Base-by-base conservation (phyloP, 2,888 invertebrate species). In the Sphinx pinastri region DNA sequence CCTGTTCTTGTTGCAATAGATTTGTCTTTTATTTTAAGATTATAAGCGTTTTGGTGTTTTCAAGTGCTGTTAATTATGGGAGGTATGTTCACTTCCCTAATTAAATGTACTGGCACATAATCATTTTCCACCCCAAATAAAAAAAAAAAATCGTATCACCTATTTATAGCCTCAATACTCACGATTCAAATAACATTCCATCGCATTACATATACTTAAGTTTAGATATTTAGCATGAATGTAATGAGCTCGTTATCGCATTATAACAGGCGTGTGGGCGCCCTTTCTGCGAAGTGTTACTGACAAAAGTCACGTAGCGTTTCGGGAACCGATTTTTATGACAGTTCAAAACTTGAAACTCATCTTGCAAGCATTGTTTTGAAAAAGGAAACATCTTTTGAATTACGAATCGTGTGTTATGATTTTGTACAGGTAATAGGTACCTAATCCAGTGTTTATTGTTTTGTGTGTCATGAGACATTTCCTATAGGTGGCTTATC, bases 271-370 rank as follows among this genome's bases (percentile, higher is more conserved):
- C 47, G 19, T 68, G 74, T 75, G 72, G 71, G 77, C 73, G 74
- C 49, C 63, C 74, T 68, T 82, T 79, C 81, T 60, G 75, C 77
- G 79, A 82, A 80, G 70, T 68, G 72, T 70, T 76, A 74, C 75
- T 73, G 76, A 74, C 71, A 74, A 71, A 45, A 51, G 78, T 81
- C 85, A 82, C 86, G 86, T 81, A 72, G 70, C 58, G 68, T 73
- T 71, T 38, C 68, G 45, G 57, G 68, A 68, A 68, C 54, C 47
- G 57, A 68, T 68, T 68, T 68, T 55, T 68, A 68, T 68, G 68
- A 68, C 68, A 68, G 47, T 57, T 19, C 55, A 57, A 68, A 68
- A 68, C 63, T 19, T 68, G 47, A 68, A 57, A 68, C 68, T 68
- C 68, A 68, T 68, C 68, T 57, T 68, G 57, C 14, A 45, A 47